Evolutionary conservation across 37 sponge, comb jelly and placozoan species (phyloP).

Genomic region (Mnemiopsis leidyi): DNA sequence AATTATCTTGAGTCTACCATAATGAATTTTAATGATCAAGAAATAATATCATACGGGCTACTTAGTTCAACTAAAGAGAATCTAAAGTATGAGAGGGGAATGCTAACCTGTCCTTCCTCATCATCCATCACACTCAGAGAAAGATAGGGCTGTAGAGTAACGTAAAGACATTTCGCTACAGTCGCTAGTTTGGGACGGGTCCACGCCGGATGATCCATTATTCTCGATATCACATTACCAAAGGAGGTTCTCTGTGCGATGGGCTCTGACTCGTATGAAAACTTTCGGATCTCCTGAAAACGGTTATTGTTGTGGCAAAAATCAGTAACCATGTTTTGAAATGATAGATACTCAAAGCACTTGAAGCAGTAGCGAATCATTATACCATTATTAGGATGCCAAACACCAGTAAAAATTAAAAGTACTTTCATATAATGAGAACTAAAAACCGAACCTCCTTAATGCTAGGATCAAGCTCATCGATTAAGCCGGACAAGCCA

Average conservation of each 20-base stretch:
- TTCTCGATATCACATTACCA: conserved; percentile 47
- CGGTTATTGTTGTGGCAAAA: too few species aligned
- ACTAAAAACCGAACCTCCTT: conserved; percentile 9
- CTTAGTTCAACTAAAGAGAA: too few species aligned
- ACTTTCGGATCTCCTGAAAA: conserved; percentile 17
- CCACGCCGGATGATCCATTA: conserved; percentile 59
- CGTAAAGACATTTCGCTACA: conserved; percentile 50
- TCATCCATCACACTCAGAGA: conserved; percentile 39
- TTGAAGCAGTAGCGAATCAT: too few species aligned
- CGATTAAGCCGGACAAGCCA: conserved; percentile 15
- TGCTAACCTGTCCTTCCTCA: conserved; percentile 1
- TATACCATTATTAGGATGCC: too few species aligned
- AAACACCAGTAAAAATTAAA: too few species aligned
- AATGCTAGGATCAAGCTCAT: conserved; percentile 35
- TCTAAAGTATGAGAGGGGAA: too few species aligned
- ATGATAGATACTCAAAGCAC: too few species aligned
- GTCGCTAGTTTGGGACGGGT: conserved; percentile 44
- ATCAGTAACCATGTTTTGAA: too few species aligned
- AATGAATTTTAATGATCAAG: too few species aligned
- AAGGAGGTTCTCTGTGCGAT: conserved; percentile 52
- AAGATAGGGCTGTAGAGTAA: conserved; percentile 52
- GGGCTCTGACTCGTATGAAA: conserved; percentile 12
- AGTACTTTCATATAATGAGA: not conserved
- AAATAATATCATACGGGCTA: too few species aligned
- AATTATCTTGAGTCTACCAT: too few species aligned